Evolutionary conservation across 2,797 vertebrate genomes (phyloP).

Genomic region (Gobionotothen gibberifrons): DNA sequence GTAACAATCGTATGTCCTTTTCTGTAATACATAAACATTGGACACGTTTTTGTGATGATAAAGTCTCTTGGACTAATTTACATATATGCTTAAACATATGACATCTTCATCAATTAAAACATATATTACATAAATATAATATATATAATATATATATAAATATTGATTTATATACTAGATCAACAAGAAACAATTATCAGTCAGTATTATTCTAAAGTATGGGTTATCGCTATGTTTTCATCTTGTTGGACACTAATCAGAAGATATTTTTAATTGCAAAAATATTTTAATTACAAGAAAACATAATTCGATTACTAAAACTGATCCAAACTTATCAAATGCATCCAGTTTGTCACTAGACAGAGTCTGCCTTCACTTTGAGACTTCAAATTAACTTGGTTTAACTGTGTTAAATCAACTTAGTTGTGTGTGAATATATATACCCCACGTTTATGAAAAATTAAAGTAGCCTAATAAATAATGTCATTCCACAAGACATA

Average conservation of each 20-base stretch:
- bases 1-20: not conserved
- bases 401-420: not conserved
- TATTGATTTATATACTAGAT: no score
- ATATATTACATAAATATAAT: no score
- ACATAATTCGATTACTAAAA: no score
- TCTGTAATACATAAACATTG: not conserved
- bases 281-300: not conserved
- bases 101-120: no score
- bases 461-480: not conserved
- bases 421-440: not conserved
- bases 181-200: no score
- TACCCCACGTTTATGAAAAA: not conserved
- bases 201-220: not conserved
- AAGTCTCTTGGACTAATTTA: not conserved
- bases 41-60: not conserved
- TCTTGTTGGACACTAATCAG: not conserved
- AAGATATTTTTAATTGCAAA: not conserved
- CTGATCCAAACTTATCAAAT: no score
- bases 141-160: no score
- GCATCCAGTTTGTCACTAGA: no score
- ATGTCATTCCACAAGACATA: not conserved
- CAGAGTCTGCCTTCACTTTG: not conserved
- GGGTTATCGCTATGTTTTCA: not conserved
- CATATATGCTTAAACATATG: no score
- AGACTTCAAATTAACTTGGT: not conserved